Evolutionary conservation across 2,797 vertebrate genomes (phyloP), one percentile per base, ranked within the genome.

Genomic region (Myotis planiceps): DNA sequence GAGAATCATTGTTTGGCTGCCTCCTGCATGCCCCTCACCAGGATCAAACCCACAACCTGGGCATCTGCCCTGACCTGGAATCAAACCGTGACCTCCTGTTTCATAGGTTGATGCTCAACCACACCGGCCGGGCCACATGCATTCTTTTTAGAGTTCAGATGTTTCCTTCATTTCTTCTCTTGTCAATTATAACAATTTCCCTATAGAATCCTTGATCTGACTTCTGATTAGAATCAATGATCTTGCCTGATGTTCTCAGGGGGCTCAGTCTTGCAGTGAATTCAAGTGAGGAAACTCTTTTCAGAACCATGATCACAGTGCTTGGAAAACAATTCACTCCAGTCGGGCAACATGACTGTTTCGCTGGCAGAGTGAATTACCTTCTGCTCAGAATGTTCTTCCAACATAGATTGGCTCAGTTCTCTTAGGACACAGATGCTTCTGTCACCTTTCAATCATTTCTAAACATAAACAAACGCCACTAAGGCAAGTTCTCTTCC

Each of bases 281-380:
- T 81, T 88, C 32, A 60, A 76, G 72, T 80, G 60, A 93, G 90
- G 72, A 80, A 79, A 83, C 58, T 37, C 87, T 65, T 85, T 92
- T 87, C 68, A 49, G 60, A 81, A 37, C 53, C 9, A 6, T 14
- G 51, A 90, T 47, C 29, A 9, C 15, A 10, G 45, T 60, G 47
- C 74, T 82, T 85, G 91, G 81, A 85, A 90, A 82, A 49, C 10
- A 78, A 27, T 78, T 76, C 87, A 37, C 29, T 90, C 29, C 47
- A 13, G 4, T 37, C 32, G 71, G 76, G 29, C 32, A 60, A 87
- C 53, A 13, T 68, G 74, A 87, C 68, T 53, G 18, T 72, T 93
- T 45, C 14, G 5, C 68, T 75, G 71, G 92, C 91, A 83, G 39
- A 10, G 29, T 79, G 34, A 49, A 49, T 55, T 49, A 16, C 16